A percentile compares a stretch with the other conserved stretches of the same genome.
Evolutionary conservation across 2,797 vertebrate genomes (phyloP).

Genomic region (Eospalax fontanierii): DNA sequence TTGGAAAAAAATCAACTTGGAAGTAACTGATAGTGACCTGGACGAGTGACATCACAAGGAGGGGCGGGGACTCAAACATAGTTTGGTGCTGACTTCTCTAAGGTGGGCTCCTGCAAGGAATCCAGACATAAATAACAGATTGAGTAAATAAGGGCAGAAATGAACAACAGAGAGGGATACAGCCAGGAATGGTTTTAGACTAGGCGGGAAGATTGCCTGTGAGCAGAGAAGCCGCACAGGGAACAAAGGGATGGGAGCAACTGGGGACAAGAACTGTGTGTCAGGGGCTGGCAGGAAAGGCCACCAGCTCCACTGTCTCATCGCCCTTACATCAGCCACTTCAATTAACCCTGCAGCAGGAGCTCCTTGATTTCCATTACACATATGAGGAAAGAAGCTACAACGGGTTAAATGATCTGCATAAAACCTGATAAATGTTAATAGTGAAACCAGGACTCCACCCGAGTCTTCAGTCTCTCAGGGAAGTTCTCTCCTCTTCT

Average conservation of each 20-base stretch:
- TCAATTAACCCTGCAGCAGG: not conserved
- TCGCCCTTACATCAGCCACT: not conserved
- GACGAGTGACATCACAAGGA: not conserved
- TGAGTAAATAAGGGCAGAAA: not conserved
- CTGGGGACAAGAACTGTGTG: too few species aligned
- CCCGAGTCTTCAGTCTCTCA: not conserved
- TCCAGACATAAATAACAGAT: not conserved
- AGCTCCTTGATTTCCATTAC: not conserved
- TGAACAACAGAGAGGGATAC: not conserved
- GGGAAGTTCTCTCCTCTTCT: not conserved
- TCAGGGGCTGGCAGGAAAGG: fast-evolving
- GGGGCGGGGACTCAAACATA: too few species aligned
- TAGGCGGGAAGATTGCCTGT: not conserved
- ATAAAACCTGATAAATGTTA: not conserved
- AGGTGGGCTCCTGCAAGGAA: not conserved
- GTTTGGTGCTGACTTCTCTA: too few species aligned
- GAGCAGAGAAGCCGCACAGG: not conserved
- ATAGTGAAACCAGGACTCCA: not conserved
- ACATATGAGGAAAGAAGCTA: not conserved
- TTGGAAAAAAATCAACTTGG: not conserved
- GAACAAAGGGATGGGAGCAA: fast-evolving
- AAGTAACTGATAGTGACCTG: not conserved
- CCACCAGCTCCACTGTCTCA: too few species aligned
- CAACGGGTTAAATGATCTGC: not conserved
- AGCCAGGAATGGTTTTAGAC: not conserved